phyloP scores from a whole-genome alignment of 2,888 invertebrate genomes.

The Lottia gigantea region DNA sequence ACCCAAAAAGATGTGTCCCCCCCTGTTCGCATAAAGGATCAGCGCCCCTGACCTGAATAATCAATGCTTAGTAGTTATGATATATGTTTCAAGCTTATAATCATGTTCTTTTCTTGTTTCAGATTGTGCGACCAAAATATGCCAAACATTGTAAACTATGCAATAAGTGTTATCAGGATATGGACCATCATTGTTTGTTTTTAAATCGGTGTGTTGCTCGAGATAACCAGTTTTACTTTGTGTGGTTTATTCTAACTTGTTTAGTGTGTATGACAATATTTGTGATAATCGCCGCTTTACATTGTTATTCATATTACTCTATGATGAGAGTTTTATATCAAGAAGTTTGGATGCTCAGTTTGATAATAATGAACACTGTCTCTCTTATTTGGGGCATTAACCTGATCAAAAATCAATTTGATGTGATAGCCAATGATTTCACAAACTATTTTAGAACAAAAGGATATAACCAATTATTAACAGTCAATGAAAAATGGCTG shows the following conservation, averaged over 20 bases:
- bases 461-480: slow-evolving; percentile 33
- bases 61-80: too few species aligned
- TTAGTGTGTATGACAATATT: slow-evolving; percentile 52
- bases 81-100: too few species aligned
- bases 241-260: slow-evolving; percentile 53
- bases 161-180: slow-evolving; percentile 55
- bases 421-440: slow-evolving; percentile 50
- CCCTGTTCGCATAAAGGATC: too few species aligned
- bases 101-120: slow-evolving; percentile 22
- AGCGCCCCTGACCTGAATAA: too few species aligned
- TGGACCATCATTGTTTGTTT: slow-evolving; percentile 68
- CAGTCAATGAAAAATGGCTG: slow-evolving; percentile 43
- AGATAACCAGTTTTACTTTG: slow-evolving; percentile 61
- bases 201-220: slow-evolving; percentile 62
- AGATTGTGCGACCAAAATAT: slow-evolving; percentile 47
- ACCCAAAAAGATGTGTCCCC: too few species aligned
- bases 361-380: slow-evolving; percentile 49
- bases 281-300: slow-evolving; percentile 34
- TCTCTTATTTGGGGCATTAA: slow-evolving; percentile 56
- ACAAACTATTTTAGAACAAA: slow-evolving; percentile 49
- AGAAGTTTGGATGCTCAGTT: slow-evolving; percentile 53
- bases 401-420: slow-evolving; percentile 54
- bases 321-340: slow-evolving; percentile 35
- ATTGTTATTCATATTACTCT: slow-evolving; percentile 32
- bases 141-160: slow-evolving; percentile 66